Base-by-base conservation (phyloP, 1,140 invertebrate genomes). In the Drosophila nebulosa region DNA sequence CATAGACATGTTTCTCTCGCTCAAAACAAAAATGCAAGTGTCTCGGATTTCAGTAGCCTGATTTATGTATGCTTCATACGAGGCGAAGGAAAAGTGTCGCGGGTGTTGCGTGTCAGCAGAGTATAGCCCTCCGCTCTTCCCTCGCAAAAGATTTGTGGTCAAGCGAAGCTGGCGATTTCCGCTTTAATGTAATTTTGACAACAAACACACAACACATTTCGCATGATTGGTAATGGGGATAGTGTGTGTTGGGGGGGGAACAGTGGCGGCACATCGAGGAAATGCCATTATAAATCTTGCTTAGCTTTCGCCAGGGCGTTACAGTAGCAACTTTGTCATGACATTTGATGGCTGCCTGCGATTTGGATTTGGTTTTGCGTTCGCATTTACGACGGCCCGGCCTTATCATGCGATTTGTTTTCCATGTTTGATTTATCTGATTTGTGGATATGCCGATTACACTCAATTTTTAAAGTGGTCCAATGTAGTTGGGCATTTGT, bases 101-200 rank as follows among this genome's bases (percentile, higher is more conserved):
- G 80, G 80, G 80, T 86, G 80, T 81, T 85, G 81, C 81, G 69
- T 79, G 81, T 69, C 60, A 18, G 56, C 58, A 51, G 30, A 68
- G 30, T 16, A 10, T 21, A 51, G 21, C 22, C 63, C 57, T 35
- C 42, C 32, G n/a, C 2, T 18, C 59, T 53, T 50, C 22, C 60
- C 64, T 77, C 69, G 46, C 42, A 53, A 53, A 26, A 39, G 69
- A 65, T 80, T 75, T 77, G 79, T 74, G 81, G 75, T 86, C 81
- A 78, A 79, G 77, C 78, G 64, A 60, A 70, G 66, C 69, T 59
- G 64, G 59, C 73, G 72, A 85, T 85, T 85, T 85, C 80, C 80
- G 80, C 80, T 85, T 85, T 74, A 85, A 86, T 85, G 80, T 86
- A 86, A 86, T 85, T 86, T 86, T 86, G 80, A 85, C 81, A 85